Conservation (phyloP, 2,797 vertebrate species). For the Premnoplex brunnescens region DNA sequence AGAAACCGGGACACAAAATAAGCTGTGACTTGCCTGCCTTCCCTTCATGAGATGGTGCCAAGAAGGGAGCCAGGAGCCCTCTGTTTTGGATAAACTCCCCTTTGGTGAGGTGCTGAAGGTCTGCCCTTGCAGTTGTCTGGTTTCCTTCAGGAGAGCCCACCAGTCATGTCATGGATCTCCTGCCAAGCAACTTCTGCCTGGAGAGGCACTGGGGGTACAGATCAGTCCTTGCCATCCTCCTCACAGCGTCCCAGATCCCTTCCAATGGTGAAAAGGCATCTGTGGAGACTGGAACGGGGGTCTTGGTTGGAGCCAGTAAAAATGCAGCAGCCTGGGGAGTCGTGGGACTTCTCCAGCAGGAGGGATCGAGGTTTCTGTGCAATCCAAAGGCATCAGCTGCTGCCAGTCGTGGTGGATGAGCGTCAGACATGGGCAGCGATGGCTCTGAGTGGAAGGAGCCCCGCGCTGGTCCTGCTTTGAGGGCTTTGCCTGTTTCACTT, state of each 20-base stretch:
- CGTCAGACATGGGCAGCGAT: background rate
- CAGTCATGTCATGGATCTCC: background rate
- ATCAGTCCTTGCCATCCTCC: background rate
- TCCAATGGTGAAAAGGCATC: background rate
- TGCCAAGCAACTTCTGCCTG: accelerated
- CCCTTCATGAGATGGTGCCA: background rate
- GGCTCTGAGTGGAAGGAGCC: constrained; percentile 9
- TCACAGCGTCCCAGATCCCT: background rate
- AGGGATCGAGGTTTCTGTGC: background rate
- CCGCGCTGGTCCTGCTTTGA: background rate
- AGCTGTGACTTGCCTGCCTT: background rate
- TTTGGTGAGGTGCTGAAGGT: background rate
- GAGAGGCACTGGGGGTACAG: background rate
- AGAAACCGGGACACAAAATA: background rate
- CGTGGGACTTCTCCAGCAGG: background rate
- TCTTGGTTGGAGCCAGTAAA: background rate
- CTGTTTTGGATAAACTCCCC: background rate
- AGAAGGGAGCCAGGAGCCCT: background rate
- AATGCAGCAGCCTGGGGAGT: background rate
- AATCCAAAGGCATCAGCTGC: constrained; percentile 34
- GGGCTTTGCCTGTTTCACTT: background rate
- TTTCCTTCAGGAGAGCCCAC: background rate
- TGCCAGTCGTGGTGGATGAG: constrained; percentile 19
- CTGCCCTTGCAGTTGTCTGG: background rate
- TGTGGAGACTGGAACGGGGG: background rate